A percentile compares a stretch with the other conserved stretches of the same genome.
Conservation (phyloP, 2,888 invertebrate species). For the Magallana nippona region DNA sequence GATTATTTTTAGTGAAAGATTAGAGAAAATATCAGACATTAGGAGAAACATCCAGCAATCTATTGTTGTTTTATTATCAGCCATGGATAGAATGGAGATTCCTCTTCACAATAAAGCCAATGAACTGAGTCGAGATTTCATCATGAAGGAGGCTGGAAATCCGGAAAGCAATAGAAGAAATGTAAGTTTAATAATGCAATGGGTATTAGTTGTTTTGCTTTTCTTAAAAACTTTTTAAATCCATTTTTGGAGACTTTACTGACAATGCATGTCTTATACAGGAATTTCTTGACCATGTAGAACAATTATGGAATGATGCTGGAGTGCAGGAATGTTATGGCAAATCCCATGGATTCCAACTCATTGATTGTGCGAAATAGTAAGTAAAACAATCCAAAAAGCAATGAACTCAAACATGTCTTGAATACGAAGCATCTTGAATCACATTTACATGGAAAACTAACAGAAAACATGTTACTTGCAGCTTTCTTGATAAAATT, state of each 20-base stretch:
- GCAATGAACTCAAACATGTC: no score
- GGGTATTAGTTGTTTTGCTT: not conserved
- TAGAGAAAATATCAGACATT: slow-evolving; percentile 85
- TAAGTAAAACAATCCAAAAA: slow-evolving; percentile 81
- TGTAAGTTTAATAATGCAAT: slow-evolving; percentile 52
- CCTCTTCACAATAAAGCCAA: slow-evolving; percentile 81
- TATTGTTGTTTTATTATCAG: slow-evolving; percentile 81
- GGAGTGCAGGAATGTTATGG: slow-evolving; percentile 87
- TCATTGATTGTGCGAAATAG: slow-evolving; percentile 91
- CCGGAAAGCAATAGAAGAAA: slow-evolving; percentile 61
- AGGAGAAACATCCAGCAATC: slow-evolving; percentile 88
- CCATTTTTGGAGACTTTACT: not conserved
- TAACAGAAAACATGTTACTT: slow-evolving; percentile 63
- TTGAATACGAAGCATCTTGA: not conserved
- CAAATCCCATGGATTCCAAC: slow-evolving; percentile 88
- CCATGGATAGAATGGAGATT: slow-evolving; percentile 74
- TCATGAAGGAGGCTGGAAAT: slow-evolving; percentile 68
- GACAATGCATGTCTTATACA: slow-evolving; percentile 77
- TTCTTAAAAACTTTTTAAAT: not conserved
- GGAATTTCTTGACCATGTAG: slow-evolving; percentile 88
- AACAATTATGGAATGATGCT: slow-evolving; percentile 86
- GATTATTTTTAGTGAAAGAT: slow-evolving; percentile 84
- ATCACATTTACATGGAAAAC: not conserved
- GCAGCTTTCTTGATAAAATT: slow-evolving; percentile 88
- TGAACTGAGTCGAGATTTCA: slow-evolving; percentile 79